These are phyloP conservation scores for Fragum whitleyi DNA, from an alignment of 2,888 invertebrate species.

Conservation along the genomic window DNA sequence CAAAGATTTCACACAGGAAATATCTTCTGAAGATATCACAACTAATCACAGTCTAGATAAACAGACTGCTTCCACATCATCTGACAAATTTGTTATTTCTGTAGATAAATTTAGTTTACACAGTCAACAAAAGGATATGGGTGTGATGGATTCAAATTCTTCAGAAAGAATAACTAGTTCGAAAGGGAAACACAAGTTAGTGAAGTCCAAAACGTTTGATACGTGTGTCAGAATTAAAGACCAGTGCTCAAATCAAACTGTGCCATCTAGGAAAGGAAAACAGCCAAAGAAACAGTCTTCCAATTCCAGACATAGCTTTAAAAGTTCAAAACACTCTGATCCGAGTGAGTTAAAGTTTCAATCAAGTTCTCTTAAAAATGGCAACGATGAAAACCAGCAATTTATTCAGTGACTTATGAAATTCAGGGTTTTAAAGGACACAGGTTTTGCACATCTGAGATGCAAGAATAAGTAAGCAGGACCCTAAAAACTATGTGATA, in stretches of 20 bases:
- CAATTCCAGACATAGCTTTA: not conserved
- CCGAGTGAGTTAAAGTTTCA: not conserved
- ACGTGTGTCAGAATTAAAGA: not conserved
- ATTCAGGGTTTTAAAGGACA: too few species aligned
- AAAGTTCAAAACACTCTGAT: not conserved
- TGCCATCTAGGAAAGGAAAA: not conserved
- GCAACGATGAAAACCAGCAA: too few species aligned
- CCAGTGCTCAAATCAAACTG: not conserved
- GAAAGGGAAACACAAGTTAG: not conserved
- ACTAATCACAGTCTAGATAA: constrained; percentile 2
- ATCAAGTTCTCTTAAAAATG: too few species aligned
- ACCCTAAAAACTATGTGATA: too few species aligned
- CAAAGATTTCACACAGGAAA: not conserved
- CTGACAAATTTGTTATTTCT: constrained; percentile 22
- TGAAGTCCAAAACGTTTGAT: not conserved
- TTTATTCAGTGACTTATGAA: too few species aligned
- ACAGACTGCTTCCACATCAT: constrained; percentile 4
- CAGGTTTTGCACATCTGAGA: too few species aligned
- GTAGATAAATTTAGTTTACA: constrained; percentile 22
- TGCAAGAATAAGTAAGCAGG: too few species aligned
- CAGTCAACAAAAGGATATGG: not conserved
- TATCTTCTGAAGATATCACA: not conserved
- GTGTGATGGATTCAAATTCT: not conserved
- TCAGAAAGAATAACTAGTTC: not conserved
- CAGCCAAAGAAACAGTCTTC: not conserved